Conservation (phyloP, 2,888 invertebrate genomes). For the Chloroclysta siterata region DNA sequence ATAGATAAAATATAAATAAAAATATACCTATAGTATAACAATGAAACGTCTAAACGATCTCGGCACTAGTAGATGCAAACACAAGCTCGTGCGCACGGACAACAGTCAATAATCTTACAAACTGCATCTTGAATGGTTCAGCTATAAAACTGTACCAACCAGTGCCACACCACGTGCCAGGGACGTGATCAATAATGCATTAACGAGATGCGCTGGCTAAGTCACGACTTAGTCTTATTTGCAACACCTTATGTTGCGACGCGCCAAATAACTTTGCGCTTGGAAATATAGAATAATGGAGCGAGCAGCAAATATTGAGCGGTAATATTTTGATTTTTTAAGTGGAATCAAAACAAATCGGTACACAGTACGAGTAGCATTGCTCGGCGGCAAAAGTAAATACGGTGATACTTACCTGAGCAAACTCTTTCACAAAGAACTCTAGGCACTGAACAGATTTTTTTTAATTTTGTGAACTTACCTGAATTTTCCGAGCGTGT, state of each 20-base stretch:
- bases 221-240: constrained; percentile 55
- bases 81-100: constrained; percentile 25
- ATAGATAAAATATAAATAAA: background rate
- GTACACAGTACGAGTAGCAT: background rate
- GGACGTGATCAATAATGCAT: constrained; percentile 69
- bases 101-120: constrained; percentile 51
- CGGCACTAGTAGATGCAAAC: constrained; percentile 1
- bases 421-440: background rate
- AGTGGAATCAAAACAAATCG: too few species aligned
- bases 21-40: background rate
- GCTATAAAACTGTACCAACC: constrained; percentile 60
- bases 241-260: constrained; percentile 8
- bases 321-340: too few species aligned
- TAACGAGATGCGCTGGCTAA: constrained; percentile 50
- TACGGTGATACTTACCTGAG: background rate
- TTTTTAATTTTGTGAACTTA: constrained; percentile 54
- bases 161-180: constrained; percentile 66
- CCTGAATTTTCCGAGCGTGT: constrained; percentile 92
- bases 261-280: constrained; percentile 10
- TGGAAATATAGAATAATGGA: background rate
- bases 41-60: background rate
- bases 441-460: background rate
- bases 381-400: background rate
- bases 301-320: too few species aligned
- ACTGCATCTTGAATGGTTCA: constrained; percentile 52